Conservation (phyloP, 2,797 vertebrate species). For the Lacerta viridis region DNA sequence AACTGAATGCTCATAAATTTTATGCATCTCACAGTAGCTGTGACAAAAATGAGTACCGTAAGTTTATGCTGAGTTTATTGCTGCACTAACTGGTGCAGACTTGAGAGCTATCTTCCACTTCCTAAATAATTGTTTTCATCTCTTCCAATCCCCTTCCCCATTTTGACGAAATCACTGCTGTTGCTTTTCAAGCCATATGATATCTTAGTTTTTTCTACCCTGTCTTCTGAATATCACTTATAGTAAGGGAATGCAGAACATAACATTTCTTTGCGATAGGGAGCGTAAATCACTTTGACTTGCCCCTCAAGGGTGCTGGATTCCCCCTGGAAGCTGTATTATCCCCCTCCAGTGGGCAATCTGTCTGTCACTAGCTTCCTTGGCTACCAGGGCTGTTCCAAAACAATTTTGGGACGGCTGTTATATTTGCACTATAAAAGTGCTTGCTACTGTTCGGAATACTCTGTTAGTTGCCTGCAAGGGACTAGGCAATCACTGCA, state of each 20-base stretch:
- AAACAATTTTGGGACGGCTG: constrained; percentile 43
- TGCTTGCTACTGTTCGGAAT: constrained; percentile 50
- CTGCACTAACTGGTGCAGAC: constrained; percentile 49
- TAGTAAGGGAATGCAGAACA: constrained; percentile 50
- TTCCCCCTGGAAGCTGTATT: constrained; percentile 64
- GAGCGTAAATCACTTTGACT: constrained; percentile 61
- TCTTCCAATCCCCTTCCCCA: background rate
- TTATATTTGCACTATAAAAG: constrained; percentile 71
- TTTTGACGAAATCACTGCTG: background rate
- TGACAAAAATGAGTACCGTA: constrained; percentile 70
- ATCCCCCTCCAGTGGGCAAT: constrained; percentile 67
- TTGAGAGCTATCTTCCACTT: constrained; percentile 46
- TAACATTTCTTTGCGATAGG: constrained; percentile 52
- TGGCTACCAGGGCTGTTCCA: constrained; percentile 67
- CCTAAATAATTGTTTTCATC: constrained; percentile 13
- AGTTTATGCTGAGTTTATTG: constrained; percentile 66
- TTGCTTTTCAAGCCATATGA: background rate
- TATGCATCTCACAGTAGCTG: constrained; percentile 71
- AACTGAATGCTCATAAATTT: constrained; percentile 73
- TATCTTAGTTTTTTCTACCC: constrained; percentile 48
- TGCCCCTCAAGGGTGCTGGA: constrained; percentile 45
- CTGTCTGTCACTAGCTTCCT: constrained; percentile 70
- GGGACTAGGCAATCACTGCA: constrained; percentile 64
- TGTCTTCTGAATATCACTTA: constrained; percentile 57
- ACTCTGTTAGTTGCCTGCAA: constrained; percentile 65